phyloP scores from a whole-genome alignment of 2,113 vertebrate species.

The Cyphomyrus plagiostoma region DNA sequence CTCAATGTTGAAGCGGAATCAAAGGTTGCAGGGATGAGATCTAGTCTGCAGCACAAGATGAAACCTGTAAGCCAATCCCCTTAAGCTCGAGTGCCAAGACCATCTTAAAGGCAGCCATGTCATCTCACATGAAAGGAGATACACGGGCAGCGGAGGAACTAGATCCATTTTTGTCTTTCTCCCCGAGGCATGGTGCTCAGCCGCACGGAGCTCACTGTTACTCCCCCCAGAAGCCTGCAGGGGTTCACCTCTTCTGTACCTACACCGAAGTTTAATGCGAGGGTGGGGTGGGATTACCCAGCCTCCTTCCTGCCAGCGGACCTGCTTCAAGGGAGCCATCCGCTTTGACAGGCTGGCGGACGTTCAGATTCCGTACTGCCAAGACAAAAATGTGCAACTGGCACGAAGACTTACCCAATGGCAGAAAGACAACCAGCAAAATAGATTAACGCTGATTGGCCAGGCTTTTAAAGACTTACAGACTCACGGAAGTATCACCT shows the following conservation, averaged over 20 bases:
- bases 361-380: not conserved
- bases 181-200: conserved; percentile 12
- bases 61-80: conserved; percentile 20
- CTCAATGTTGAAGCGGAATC: conserved; percentile 2
- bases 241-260: not conserved
- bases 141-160: conserved; percentile 17
- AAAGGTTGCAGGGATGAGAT: conserved; percentile 8
- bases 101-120: conserved; percentile 22
- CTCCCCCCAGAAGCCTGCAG: not conserved
- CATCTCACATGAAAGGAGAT: conserved; percentile 25
- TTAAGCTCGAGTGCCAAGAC: conserved; percentile 20
- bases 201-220: conserved; percentile 8
- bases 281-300: not conserved
- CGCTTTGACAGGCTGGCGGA: not conserved
- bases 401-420: not conserved
- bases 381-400: not conserved
- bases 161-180: conserved; percentile 17
- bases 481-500: not conserved
- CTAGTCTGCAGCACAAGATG: not conserved
- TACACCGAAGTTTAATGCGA: not conserved
- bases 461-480: conserved; percentile 2
- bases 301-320: not conserved
- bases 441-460: not conserved
- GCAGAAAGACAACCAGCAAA: not conserved
- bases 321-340: not conserved